These are phyloP conservation scores for Porites australiensis DNA, from an alignment of 64 coral and sea anemone species.

Conservation along the genomic window DNA sequence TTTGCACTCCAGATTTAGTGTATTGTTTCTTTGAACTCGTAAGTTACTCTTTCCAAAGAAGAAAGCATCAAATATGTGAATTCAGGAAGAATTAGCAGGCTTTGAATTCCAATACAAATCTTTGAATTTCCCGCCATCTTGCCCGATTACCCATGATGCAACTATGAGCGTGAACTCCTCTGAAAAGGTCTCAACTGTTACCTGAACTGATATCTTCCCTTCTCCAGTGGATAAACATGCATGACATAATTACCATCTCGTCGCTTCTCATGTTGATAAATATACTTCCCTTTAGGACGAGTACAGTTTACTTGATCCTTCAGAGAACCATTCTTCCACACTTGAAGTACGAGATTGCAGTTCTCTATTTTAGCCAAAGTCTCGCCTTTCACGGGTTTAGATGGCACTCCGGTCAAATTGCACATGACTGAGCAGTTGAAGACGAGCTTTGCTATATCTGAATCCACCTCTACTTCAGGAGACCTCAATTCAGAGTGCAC, in stretches of 20 bases:
- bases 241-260: conserved; percentile 61
- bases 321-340: conserved; percentile 40
- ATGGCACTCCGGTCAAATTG: conserved; percentile 57
- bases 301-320: conserved; percentile 82
- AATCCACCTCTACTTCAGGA: conserved; percentile 45
- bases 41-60: too few relatives aligned
- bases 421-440: conserved; percentile 84
- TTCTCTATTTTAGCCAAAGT: conserved; percentile 69
- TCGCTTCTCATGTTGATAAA: conserved; percentile 61
- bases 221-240: conserved; percentile 55
- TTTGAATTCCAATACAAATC: too few relatives aligned
- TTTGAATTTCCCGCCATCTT: too few relatives aligned
- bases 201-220: conserved; percentile 78
- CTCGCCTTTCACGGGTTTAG: neutral
- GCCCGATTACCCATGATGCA: too few relatives aligned
- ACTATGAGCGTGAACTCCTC: too few relatives aligned
- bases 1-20: too few relatives aligned
- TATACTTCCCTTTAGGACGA: conserved; percentile 46
- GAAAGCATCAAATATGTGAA: too few relatives aligned
- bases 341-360: conserved; percentile 73
- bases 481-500: conserved; percentile 61
- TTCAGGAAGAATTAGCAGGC: too few relatives aligned
- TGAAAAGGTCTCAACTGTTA: neutral
- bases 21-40: too few relatives aligned
- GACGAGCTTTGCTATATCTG: conserved; percentile 55